These are phyloP conservation scores for Cremastinae sp. DNA, from an alignment of 2,888 invertebrate genomes.

Conservation along the genomic window DNA sequence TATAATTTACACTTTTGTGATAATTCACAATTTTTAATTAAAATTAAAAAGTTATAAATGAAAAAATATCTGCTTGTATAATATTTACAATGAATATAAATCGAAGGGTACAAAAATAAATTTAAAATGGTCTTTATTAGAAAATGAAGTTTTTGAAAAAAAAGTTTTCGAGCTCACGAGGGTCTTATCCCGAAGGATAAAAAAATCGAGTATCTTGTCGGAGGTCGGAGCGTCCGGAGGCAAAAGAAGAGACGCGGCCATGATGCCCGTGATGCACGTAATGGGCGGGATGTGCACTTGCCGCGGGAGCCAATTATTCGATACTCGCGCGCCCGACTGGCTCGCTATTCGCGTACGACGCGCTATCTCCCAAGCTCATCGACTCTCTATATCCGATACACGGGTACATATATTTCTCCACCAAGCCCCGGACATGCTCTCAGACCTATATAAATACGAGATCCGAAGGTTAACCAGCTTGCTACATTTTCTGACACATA, in stretches of 20 bases:
- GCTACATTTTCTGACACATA: constrained; percentile 44
- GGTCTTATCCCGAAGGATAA: too few relatives aligned
- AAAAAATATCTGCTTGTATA: too few relatives aligned
- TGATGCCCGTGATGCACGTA: constrained; percentile 78
- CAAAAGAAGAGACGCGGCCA: constrained; percentile 65
- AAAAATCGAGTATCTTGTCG: not conserved
- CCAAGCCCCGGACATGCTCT: not conserved
- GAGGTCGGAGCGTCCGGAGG: constrained; percentile 13
- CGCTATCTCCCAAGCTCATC: constrained; percentile 77
- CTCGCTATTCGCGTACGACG: constrained; percentile 55
- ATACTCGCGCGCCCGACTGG: constrained; percentile 67
- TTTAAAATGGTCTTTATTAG: too few relatives aligned
- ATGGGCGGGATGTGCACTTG: constrained; percentile 80
- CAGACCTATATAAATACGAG: constrained; percentile 22
- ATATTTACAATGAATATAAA: too few relatives aligned
- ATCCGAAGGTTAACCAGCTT: constrained; percentile 47
- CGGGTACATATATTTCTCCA: constrained; percentile 1
- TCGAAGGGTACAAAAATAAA: too few relatives aligned
- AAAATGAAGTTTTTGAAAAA: too few relatives aligned
- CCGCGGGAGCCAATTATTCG: constrained; percentile 80
- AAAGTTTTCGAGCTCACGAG: too few relatives aligned
- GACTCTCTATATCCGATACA: constrained; percentile 53
- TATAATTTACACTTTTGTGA: too few relatives aligned
- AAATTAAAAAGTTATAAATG: too few relatives aligned
- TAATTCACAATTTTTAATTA: too few relatives aligned